These are phyloP conservation scores for Macropodus opercularis DNA, from an alignment of 2,797 vertebrate species.

Conservation along the genomic window DNA sequence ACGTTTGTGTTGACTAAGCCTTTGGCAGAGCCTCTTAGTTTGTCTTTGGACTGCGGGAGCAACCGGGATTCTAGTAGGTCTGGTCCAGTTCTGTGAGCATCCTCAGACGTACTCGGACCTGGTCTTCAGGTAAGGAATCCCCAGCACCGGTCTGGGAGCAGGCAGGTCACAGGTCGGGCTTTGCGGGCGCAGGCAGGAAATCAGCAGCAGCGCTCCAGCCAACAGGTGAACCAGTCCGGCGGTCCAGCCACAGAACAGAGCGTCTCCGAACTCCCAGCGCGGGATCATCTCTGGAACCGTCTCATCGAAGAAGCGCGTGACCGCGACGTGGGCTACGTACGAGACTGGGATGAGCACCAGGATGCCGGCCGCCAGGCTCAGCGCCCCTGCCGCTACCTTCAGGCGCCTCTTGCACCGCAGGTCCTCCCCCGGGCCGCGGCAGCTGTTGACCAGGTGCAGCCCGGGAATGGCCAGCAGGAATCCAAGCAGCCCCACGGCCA, in stretches of 20 bases:
- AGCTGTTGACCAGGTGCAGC: conserved; percentile 64
- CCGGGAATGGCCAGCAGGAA: conserved; percentile 67
- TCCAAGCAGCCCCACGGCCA: conserved; percentile 54
- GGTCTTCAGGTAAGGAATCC: not conserved
- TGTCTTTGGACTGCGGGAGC: no score
- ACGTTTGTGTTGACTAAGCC: no score
- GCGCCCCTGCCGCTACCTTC: conserved; percentile 43
- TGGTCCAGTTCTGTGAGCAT: not conserved
- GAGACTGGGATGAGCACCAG: conserved; percentile 72
- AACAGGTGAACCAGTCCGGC: conserved; percentile 67
- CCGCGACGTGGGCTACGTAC: conserved; percentile 64
- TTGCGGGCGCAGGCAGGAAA: conserved; percentile 64
- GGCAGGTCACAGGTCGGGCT: conserved; percentile 13
- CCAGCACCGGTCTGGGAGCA: conserved; percentile 3
- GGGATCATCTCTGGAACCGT: conserved; percentile 63
- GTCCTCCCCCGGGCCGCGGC: conserved; percentile 39
- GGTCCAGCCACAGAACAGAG: conserved; percentile 78
- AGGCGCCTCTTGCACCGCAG: conserved; percentile 58
- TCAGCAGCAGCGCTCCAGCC: conserved; percentile 71
- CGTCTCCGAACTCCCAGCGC: conserved; percentile 77
- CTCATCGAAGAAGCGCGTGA: conserved; percentile 68
- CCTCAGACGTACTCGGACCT: conserved; percentile 64
- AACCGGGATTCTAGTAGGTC: no score
- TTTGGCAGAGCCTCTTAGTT: no score
- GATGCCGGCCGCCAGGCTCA: conserved; percentile 60